Conservation (phyloP, 2,797 vertebrate genomes). For the Pantherophis alleghaniensis region DNA sequence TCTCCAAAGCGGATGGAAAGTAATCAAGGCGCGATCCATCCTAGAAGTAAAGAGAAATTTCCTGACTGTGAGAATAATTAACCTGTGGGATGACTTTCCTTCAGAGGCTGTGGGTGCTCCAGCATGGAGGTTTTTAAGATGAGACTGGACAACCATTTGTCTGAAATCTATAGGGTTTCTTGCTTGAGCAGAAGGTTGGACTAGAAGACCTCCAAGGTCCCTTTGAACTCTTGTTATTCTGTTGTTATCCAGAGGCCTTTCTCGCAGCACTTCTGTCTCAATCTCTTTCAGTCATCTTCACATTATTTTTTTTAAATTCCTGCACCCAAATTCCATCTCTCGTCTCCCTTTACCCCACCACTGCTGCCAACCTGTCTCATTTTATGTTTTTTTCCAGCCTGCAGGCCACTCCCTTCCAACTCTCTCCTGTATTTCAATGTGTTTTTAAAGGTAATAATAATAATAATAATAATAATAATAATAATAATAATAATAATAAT, state of each 20-base stretch:
- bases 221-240: background rate
- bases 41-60: background rate
- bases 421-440: background rate
- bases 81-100: background rate
- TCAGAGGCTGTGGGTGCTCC: background rate
- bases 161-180: background rate
- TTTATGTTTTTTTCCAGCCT: background rate
- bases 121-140: background rate
- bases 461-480: too few relatives aligned
- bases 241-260: background rate
- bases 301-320: background rate
- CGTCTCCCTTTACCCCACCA: background rate
- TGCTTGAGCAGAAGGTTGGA: background rate
- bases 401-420: background rate
- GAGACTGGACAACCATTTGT: background rate
- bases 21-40: too few relatives aligned
- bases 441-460: background rate
- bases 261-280: background rate
- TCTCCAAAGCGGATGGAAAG: too few relatives aligned
- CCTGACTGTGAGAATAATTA: background rate
- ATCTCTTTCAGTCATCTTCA: background rate
- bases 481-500: too few relatives aligned
- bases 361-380: background rate
- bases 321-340: background rate
- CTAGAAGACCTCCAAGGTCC: background rate